phyloP scores from a whole-genome alignment of 2,888 invertebrate species.

The Teinopalpus imperialis region DNA sequence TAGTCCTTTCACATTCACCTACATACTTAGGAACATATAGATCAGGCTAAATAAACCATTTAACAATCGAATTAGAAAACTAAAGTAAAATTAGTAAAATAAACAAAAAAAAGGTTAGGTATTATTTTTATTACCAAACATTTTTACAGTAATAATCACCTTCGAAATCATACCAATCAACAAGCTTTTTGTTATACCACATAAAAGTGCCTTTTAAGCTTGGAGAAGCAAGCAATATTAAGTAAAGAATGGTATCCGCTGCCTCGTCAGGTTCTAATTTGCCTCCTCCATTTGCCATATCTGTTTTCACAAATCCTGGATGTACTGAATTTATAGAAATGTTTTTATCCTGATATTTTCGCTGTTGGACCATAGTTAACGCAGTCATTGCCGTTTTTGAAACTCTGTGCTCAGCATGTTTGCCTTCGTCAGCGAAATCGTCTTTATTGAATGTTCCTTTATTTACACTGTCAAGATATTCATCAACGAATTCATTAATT shows the following conservation, averaged over 20 bases:
- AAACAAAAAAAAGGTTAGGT: too few relatives aligned
- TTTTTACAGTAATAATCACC: slow-evolving; percentile 57
- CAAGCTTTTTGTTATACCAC: slow-evolving; percentile 82
- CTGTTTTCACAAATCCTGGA: slow-evolving; percentile 64
- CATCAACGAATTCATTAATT: slow-evolving; percentile 61
- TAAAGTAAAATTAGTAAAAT: too few relatives aligned
- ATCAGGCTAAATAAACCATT: too few relatives aligned
- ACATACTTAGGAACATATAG: too few relatives aligned
- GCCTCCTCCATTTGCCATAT: slow-evolving; percentile 78
- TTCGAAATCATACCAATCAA: slow-evolving; percentile 82
- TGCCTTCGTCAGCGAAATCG: slow-evolving; percentile 68
- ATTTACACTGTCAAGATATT: slow-evolving; percentile 63
- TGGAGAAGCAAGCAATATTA: slow-evolving; percentile 83
- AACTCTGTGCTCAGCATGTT: slow-evolving; percentile 70
- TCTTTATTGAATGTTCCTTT: slow-evolving; percentile 63
- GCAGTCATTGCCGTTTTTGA: slow-evolving; percentile 68
- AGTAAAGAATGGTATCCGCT: slow-evolving; percentile 79
- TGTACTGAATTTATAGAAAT: slow-evolving; percentile 68
- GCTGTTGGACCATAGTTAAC: slow-evolving; percentile 61
- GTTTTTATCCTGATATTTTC: slow-evolving; percentile 52
- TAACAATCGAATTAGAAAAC: too few relatives aligned
- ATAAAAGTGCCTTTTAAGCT: slow-evolving; percentile 85
- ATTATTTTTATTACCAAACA: slow-evolving; percentile 42
- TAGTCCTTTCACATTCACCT: too few relatives aligned
- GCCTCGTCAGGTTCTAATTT: slow-evolving; percentile 82